These are phyloP conservation scores for Acrocyrtus sp. DNA, from an alignment of 2,888 invertebrate genomes.

Conservation along the genomic window DNA sequence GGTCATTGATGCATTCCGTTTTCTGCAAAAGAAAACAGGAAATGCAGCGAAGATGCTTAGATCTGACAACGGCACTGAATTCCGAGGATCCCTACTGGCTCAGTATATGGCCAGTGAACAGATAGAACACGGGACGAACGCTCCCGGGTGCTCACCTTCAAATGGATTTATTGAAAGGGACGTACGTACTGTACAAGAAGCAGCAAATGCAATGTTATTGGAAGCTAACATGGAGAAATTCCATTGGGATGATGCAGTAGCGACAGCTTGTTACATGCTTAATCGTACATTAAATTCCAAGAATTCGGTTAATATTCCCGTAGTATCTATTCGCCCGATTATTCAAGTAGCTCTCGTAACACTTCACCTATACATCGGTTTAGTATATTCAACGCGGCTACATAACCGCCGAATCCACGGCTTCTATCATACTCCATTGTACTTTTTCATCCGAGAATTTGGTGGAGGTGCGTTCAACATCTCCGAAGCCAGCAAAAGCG, in stretches of 20 bases:
- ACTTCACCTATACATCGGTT: too few species aligned
- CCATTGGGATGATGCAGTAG: constrained; percentile 66
- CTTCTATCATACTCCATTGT: too few species aligned
- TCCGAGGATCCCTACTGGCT: constrained; percentile 1
- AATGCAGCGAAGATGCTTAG: constrained; percentile 24
- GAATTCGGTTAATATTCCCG: too few species aligned
- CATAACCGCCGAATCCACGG: too few species aligned
- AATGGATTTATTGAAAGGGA: constrained; percentile 48
- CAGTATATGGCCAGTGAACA: constrained; percentile 25
- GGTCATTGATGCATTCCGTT: constrained; percentile 21
- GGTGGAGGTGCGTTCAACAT: too few species aligned
- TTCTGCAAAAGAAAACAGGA: constrained; percentile 28
- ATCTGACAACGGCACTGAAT: constrained; percentile 39
- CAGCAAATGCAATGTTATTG: constrained; percentile 64
- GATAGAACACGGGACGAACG: constrained; percentile 20
- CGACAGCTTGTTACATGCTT: constrained; percentile 64
- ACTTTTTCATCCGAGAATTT: too few species aligned
- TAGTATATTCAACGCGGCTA: too few species aligned
- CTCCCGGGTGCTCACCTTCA: constrained; percentile 4
- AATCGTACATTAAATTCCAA: constrained; percentile 61
- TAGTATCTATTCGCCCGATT: too few species aligned
- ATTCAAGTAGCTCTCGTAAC: too few species aligned
- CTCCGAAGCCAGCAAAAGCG: too few species aligned
- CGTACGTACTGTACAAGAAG: constrained; percentile 27
- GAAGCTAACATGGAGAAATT: constrained; percentile 60